Percentiles rank a stretch among this genome's conserved stretches.
These are phyloP conservation scores for Agrotis exclamationis DNA, from an alignment of 2,888 invertebrate species.

Conservation along the genomic window DNA sequence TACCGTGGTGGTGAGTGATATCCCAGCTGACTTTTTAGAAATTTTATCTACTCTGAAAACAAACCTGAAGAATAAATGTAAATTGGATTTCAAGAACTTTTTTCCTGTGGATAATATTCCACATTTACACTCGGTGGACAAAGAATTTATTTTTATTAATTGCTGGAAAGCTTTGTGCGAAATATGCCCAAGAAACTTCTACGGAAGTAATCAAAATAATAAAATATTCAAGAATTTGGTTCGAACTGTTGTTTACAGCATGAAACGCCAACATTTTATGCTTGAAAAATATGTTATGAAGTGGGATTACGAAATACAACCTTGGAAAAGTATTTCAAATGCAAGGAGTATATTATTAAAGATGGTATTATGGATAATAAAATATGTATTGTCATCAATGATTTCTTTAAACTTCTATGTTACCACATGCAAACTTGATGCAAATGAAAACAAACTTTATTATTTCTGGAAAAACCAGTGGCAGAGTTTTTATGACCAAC, in stretches of 20 bases:
- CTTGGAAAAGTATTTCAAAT: constrained; percentile 74
- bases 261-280: constrained; percentile 82
- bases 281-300: constrained; percentile 71
- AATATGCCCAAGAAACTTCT: constrained; percentile 80
- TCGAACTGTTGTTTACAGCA: constrained; percentile 77
- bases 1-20: constrained; percentile 68
- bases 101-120: constrained; percentile 63
- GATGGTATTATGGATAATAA: constrained; percentile 79
- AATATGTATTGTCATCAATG: constrained; percentile 80
- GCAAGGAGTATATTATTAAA: constrained; percentile 68
- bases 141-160: constrained; percentile 74
- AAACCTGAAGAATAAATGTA: constrained; percentile 74
- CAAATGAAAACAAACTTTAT: constrained; percentile 85
- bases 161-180: constrained; percentile 75
- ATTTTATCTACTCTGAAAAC: constrained; percentile 70
- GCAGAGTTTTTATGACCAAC: constrained; percentile 87
- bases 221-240: constrained; percentile 79
- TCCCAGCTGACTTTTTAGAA: constrained; percentile 68
- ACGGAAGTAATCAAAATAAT: constrained; percentile 78
- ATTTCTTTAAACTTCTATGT: constrained; percentile 86
- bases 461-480: constrained; percentile 86
- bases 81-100: constrained; percentile 79
- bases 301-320: constrained; percentile 77
- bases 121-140: constrained; percentile 72
- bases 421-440: constrained; percentile 83